Base-by-base conservation (phyloP, 2,113 vertebrate species). In the Gopherus evgoodei region DNA sequence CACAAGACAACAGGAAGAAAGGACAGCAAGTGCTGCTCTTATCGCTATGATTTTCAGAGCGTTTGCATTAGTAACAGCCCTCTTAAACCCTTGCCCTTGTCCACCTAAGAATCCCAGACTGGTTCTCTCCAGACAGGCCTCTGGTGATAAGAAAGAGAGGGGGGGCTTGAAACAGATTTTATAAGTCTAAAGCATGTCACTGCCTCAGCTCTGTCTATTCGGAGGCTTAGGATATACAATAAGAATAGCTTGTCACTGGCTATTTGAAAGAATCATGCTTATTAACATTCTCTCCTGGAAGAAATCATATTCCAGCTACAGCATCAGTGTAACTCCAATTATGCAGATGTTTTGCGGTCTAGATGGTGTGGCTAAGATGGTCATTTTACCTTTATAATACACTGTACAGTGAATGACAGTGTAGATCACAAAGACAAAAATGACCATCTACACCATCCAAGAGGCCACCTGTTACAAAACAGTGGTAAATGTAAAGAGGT, bases 351-450 rank as follows among this genome's bases (percentile, higher is more conserved):
- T 16, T 50, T 72, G 47, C 62, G 91, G 4, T 5, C 72, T 13
- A 76, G 72, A 76, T 11, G 21, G 19, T 76, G 38, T 76, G 72
- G 72, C 38, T 76, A 27, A 35, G 12, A 42, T 44, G 42, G 42
- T 44, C 42, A 76, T 76, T 42, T 76, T 25, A 24, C 72, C 42
- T 76, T 76, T 25, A 76, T 27, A 76, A 75, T 76, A 4, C 21
- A 2, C 42, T 47, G 38, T n/a, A 12, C 12, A 13, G 6, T 16
- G n/a, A 44, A 7, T 19, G 38, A 1, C 0, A 5, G 1, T 5
- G 53, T 54, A 17, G 54, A 21, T 35, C 19, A 13, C 0, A 7
- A 44, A 84, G 56, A 76, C 78, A 80, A 88, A 11, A 11, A 59
- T 9, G 31, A 2, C 6, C 35, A 69, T n/a, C 35, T 69, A n/a